Conservation (phyloP, 2,797 vertebrate genomes). For the Bryconaethiops microstoma region DNA sequence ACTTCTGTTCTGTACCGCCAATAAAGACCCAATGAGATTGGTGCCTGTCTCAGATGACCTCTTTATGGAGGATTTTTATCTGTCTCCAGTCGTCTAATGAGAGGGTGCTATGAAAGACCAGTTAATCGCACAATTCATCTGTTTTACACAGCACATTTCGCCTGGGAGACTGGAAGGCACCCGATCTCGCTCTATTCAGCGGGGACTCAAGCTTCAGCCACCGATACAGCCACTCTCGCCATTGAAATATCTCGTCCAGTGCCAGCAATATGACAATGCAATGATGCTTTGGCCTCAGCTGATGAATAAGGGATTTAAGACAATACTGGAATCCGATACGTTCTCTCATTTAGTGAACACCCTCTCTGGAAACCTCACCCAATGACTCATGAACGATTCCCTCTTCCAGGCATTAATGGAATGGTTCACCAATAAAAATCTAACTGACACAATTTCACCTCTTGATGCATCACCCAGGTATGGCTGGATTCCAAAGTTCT, state of each 20-base stretch:
- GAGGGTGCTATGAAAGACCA: conserved; percentile 21
- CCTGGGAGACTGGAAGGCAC: conserved; percentile 40
- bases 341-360: conserved; percentile 29
- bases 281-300: conserved; percentile 23
- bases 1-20: conserved; percentile 19
- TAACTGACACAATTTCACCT: neutral
- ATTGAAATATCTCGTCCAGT: conserved; percentile 33
- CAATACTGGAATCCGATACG: conserved; percentile 50
- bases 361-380: conserved; percentile 14
- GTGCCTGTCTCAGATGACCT: conserved; percentile 26
- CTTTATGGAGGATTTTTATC: conserved; percentile 22
- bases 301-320: conserved; percentile 35
- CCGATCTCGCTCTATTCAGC: conserved; percentile 47
- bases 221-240: conserved; percentile 23
- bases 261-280: conserved; percentile 38
- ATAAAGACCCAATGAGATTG: conserved; percentile 33
- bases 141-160: conserved; percentile 25
- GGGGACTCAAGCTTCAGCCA: conserved; percentile 15
- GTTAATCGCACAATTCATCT: conserved; percentile 33
- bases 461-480: too few relatives aligned
- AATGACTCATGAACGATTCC: conserved; percentile 6
- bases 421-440: neutral
- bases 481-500: too few relatives aligned
- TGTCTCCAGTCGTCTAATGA: conserved; percentile 32
- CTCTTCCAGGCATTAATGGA: neutral